A percentile compares a stretch with the other conserved stretches of the same genome.
Conservation (phyloP, 2,113 vertebrate species). For the Sinocyclocheilus anshuiensis region DNA sequence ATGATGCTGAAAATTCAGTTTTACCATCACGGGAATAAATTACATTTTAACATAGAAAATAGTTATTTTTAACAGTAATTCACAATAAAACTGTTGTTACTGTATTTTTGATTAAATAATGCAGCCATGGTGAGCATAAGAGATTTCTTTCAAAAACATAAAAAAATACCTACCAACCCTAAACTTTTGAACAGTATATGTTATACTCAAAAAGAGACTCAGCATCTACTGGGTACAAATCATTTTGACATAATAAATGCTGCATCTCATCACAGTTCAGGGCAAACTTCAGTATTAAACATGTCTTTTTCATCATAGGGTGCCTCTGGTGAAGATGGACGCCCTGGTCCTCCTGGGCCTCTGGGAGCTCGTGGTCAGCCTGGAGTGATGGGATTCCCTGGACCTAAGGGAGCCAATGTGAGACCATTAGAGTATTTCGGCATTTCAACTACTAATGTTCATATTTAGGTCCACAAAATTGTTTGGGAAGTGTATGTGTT, state of each 20-base stretch:
- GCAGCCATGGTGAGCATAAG: not conserved
- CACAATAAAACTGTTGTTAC: not conserved
- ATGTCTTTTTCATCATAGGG: conserved; percentile 75
- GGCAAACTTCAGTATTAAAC: not conserved
- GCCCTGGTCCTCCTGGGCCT: conserved; percentile 92
- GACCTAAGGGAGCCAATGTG: conserved; percentile 95
- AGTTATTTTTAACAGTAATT: not conserved
- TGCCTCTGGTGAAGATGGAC: conserved; percentile 87
- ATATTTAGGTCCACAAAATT: not conserved
- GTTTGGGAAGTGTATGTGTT: not conserved
- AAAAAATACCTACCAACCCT: not conserved
- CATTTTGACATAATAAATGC: not conserved
- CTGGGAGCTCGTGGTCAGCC: conserved; percentile 93
- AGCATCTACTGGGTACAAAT: not conserved
- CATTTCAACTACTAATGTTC: not conserved
- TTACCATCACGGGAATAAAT: not conserved
- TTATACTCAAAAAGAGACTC: not conserved
- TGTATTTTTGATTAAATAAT: not conserved
- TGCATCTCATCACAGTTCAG: not conserved
- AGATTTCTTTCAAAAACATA: not conserved
- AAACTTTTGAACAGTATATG: not conserved
- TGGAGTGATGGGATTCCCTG: conserved; percentile 98
- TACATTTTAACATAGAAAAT: too few relatives aligned
- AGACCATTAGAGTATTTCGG: conserved; percentile 54
- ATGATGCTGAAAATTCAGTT: not conserved